Percentiles rank a stretch among this genome's conserved stretches.
phyloP scores from a whole-genome alignment of 2,888 invertebrate species.

The Latrodectus elegans region DNA sequence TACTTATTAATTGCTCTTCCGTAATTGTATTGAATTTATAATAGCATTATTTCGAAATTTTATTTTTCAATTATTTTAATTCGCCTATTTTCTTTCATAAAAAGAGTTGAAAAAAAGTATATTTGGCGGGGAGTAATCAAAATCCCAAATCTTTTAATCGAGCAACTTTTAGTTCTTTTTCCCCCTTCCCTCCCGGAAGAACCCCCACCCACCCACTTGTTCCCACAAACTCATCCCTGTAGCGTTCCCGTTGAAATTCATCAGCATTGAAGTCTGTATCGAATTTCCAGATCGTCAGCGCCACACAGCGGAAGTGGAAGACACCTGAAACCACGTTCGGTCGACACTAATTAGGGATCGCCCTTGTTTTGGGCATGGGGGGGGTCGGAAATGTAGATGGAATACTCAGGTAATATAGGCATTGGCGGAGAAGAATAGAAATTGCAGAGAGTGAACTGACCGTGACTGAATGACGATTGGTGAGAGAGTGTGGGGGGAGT shows the following conservation, averaged over 20 bases:
- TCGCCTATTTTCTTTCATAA: no score
- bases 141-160: no score
- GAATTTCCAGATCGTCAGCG: slow-evolving; percentile 55
- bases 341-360: slow-evolving; percentile 61
- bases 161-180: not conserved
- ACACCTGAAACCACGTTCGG: slow-evolving; percentile 56
- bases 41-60: no score
- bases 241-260: slow-evolving; percentile 23
- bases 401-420: slow-evolving; percentile 33
- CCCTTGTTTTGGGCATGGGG: slow-evolving; percentile 11
- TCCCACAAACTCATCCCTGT: not conserved
- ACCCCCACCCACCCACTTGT: slow-evolving; percentile 42
- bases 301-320: slow-evolving; percentile 67
- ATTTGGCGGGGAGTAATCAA: no score
- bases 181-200: slow-evolving; percentile 5
- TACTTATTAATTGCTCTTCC: no score
- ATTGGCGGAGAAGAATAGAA: slow-evolving; percentile 43
- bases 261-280: slow-evolving; percentile 37
- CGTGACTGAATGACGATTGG: slow-evolving; percentile 25
- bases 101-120: no score
- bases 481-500: not conserved
- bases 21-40: no score
- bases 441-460: slow-evolving; percentile 52
- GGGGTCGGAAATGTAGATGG: slow-evolving; percentile 12
- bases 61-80: no score